These are phyloP conservation scores for Heteractis magnifica DNA, from an alignment of 92 coral and sea anemone genomes.

Conservation along the genomic window DNA sequence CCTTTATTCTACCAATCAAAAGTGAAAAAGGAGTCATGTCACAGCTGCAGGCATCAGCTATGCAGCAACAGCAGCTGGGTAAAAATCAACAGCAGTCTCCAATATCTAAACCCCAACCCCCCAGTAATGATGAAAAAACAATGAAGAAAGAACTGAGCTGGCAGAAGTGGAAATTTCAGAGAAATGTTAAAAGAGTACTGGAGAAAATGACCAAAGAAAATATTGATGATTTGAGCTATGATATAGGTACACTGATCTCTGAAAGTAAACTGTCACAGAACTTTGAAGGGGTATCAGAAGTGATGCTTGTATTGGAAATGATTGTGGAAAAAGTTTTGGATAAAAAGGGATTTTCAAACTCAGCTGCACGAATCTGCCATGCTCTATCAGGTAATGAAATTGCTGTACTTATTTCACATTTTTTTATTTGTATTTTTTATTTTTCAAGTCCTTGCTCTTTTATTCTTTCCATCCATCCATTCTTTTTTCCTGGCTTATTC, in stretches of 20 bases:
- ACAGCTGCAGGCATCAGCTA: conserved; percentile 8
- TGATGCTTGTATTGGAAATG: conserved; percentile 65
- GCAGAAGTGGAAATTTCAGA: conserved; percentile 92
- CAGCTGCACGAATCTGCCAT: conserved; percentile 68
- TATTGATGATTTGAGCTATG: conserved; percentile 38
- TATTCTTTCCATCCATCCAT: too few species aligned
- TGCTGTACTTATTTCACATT: neutral
- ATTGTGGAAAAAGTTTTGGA: conserved; percentile 71
- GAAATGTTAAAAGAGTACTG: conserved; percentile 71
- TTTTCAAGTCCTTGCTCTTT: neutral
- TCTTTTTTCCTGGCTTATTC: too few species aligned
- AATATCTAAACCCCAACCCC: conserved; percentile 30
- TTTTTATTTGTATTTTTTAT: neutral
- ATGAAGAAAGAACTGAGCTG: conserved; percentile 78
- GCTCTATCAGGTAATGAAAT: conserved; percentile 65
- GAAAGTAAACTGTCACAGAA: conserved; percentile 78
- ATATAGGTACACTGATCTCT: conserved; percentile 54
- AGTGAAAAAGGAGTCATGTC: neutral
- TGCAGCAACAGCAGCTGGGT: conserved; percentile 19
- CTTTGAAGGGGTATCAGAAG: conserved; percentile 87
- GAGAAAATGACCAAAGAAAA: conserved; percentile 48
- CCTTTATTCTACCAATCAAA: conserved; percentile 11
- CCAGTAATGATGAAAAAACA: conserved; percentile 55
- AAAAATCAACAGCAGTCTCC: conserved; percentile 2
- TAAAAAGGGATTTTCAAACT: conserved; percentile 46